Evolutionary conservation across 1,140 invertebrate genomes (phyloP), one percentile per base, ranked within the genome.

Genomic region (Drosophila nikananu): DNA sequence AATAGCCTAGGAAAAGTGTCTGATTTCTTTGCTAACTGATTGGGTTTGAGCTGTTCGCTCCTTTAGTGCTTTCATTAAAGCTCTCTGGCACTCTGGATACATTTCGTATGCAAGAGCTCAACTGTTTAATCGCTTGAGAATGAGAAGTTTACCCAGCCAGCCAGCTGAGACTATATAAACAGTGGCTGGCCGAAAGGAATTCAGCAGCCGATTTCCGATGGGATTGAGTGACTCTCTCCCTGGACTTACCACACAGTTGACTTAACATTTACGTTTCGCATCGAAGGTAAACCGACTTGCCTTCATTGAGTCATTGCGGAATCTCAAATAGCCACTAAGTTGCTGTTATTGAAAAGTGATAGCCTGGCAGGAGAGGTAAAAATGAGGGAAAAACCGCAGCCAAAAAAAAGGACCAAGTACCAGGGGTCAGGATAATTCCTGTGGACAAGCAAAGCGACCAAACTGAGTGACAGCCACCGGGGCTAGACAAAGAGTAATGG

Each of bases 291-390:
- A 58, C 44, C 44, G 39, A 39, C 52, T 58, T 35, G 32, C 39
- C 54, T 44, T 48, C 30, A 70, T 59, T 59, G 49, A 65, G 46
- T 77, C 27, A 66, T 62, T 30, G 52, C 37, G 42, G 21, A 79
- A 62, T 59, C 67, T 37, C 58, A 62, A 62, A 19, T 39, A 57
- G 27, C 13, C 23, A 37, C 52, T 39, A 12, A 21, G 15, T 13
- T 61, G 46, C 35, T 73, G 46, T 73, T 73, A 74, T 74, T 61
- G 67, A 61, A 57, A 58, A 76, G 35, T 51, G 60, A 65, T 58
- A 64, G 71, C 42, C 52, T 5, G 39, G 12, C 39, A 10, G 5
- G 6, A 19, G 4, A n/a, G 5, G 21, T 6, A 27, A 39, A 39
- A 61, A 46, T 30, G 10, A 30, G 27, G 17, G 32, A 32, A 42